Percentiles rank a stretch among this genome's conserved stretches.
Conservation (phyloP, 1,140 invertebrate species). For the Formica selysi region DNA sequence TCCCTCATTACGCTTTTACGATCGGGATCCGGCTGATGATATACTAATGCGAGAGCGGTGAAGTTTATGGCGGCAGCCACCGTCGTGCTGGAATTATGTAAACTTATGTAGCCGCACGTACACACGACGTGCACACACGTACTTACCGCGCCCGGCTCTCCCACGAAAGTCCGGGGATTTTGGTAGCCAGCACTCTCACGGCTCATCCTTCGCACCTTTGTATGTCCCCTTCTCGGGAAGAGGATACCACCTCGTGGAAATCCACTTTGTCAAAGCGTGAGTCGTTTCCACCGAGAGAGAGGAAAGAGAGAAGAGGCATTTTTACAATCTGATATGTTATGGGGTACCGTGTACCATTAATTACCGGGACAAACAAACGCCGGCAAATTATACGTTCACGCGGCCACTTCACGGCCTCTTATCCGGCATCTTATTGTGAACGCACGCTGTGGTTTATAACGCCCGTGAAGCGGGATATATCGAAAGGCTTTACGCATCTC, state of each 20-base stretch:
- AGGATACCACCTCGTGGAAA: constrained; percentile 52
- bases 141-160: constrained; percentile 14
- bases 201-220: constrained; percentile 63
- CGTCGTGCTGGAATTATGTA: constrained; percentile 58
- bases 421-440: constrained; percentile 65
- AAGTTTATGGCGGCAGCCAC: constrained; percentile 50
- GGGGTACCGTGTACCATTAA: constrained; percentile 61
- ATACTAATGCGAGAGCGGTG: constrained; percentile 36
- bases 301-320: constrained; percentile 5
- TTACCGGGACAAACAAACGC: constrained; percentile 71
- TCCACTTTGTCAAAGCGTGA: constrained; percentile 71
- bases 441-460: constrained; percentile 60
- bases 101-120: constrained; percentile 57
- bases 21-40: constrained; percentile 32
- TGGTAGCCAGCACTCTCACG: constrained; percentile 57
- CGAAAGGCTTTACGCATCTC: constrained; percentile 30
- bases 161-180: constrained; percentile 46
- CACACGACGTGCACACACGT: neutral
- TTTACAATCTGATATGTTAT: constrained; percentile 54
- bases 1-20: constrained; percentile 45
- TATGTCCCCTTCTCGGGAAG: neutral
- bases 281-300: neutral
- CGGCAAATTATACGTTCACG: constrained; percentile 67
- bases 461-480: constrained; percentile 23
- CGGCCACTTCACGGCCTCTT: constrained; percentile 45